A percentile compares a stretch with the other conserved stretches of the same genome.
Evolutionary conservation across 2,888 invertebrate genomes (phyloP).

Genomic region (Desoria tigrina): DNA sequence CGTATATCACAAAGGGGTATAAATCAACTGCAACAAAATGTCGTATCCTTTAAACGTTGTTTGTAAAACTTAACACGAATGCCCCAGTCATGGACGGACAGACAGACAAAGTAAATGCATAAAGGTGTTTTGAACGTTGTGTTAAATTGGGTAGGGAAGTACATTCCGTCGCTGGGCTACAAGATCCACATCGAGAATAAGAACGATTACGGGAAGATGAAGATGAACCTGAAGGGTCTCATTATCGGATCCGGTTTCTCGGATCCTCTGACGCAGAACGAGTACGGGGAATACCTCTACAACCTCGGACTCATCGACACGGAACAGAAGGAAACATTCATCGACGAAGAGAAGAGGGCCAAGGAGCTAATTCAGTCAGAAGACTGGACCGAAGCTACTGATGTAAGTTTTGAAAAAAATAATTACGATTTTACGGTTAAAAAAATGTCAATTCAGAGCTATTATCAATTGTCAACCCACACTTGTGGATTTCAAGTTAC

Average conservation of each 20-base stretch:
- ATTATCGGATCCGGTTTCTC: slow-evolving; percentile 74
- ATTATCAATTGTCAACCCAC: too few relatives aligned
- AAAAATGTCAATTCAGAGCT: too few relatives aligned
- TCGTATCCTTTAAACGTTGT: too few relatives aligned
- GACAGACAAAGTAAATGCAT: too few relatives aligned
- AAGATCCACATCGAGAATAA: slow-evolving; percentile 54
- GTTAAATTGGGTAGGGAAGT: too few relatives aligned
- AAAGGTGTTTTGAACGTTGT: too few relatives aligned
- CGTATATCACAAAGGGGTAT: too few relatives aligned
- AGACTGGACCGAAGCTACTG: slow-evolving; percentile 47
- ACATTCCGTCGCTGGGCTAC: slow-evolving; percentile 58
- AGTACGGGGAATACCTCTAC: slow-evolving; percentile 77
- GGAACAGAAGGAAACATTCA: slow-evolving; percentile 66
- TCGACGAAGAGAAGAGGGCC: slow-evolving; percentile 57
- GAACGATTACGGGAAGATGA: slow-evolving; percentile 27
- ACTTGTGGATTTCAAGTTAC: too few relatives aligned
- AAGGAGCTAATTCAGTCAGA: slow-evolving; percentile 42
- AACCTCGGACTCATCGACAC: slow-evolving; percentile 72
- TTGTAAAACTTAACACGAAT: too few relatives aligned
- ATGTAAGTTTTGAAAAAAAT: slow-evolving; percentile 44
- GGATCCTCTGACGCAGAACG: slow-evolving; percentile 74
- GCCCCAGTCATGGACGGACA: too few relatives aligned
- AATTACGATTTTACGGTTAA: too few relatives aligned
- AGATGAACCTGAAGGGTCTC: slow-evolving; percentile 54
- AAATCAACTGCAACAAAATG: too few relatives aligned